Conservation (phyloP, 2,113 vertebrate species). For the Scartelaos histophorus region DNA sequence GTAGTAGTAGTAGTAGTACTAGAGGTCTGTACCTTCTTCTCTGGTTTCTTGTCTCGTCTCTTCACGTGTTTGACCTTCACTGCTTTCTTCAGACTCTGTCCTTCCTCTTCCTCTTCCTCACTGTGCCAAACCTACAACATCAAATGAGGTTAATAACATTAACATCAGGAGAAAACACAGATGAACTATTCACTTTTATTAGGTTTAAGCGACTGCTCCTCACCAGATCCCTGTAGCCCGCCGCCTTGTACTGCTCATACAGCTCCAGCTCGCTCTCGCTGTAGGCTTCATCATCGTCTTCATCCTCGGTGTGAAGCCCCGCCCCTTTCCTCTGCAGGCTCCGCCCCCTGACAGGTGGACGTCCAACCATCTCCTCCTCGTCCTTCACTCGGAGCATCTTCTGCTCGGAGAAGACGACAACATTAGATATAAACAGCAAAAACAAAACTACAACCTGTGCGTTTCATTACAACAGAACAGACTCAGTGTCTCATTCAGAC, state of each 20-base stretch:
- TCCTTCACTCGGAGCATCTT: constrained; percentile 89
- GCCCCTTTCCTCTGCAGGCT: constrained; percentile 37
- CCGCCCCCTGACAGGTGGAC: constrained; percentile 71
- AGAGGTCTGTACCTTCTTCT: constrained; percentile 79
- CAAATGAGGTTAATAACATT: neutral
- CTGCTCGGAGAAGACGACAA: constrained; percentile 55
- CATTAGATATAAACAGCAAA: neutral
- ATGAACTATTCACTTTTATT: neutral
- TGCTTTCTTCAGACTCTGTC: constrained; percentile 84
- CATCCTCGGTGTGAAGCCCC: constrained; percentile 78
- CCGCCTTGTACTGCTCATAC: constrained; percentile 85
- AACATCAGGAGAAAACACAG: neutral
- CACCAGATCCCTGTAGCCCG: constrained; percentile 82
- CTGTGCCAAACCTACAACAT: constrained; percentile 84
- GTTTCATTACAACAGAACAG: neutral
- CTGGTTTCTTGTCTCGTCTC: constrained; percentile 85
- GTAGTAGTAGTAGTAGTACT: neutral
- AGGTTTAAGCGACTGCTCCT: constrained; percentile 9
- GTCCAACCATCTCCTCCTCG: constrained; percentile 79
- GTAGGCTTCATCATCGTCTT: constrained; percentile 73
- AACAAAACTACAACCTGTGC: neutral
- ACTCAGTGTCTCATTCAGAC: neutral
- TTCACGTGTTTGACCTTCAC: constrained; percentile 94
- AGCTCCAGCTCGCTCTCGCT: constrained; percentile 84
- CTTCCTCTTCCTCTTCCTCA: constrained; percentile 83